These are phyloP conservation scores for Plebejus melissa DNA, from an alignment of 2,888 invertebrate genomes.

Conservation along the genomic window DNA sequence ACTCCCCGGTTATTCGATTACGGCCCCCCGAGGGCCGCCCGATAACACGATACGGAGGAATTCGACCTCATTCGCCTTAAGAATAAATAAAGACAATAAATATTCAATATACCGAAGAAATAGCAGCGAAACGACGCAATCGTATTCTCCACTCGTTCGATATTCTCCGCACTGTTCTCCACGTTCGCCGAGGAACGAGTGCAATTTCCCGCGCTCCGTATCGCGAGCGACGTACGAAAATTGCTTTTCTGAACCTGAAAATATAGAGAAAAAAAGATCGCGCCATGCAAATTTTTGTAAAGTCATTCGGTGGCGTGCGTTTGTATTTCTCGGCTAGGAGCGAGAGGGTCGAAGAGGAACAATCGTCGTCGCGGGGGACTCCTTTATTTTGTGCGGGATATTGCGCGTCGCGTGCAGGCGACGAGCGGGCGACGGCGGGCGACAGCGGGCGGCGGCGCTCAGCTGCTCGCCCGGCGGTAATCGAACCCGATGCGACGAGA, in stretches of 20 bases:
- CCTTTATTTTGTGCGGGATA: conserved; percentile 77
- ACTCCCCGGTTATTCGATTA: conserved; percentile 37
- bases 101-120: conserved; percentile 43
- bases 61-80: background rate
- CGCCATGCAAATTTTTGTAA: conserved; percentile 77
- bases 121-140: conserved; percentile 67
- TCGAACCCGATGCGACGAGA: conserved; percentile 20
- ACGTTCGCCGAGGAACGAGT: conserved; percentile 59
- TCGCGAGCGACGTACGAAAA: conserved; percentile 74
- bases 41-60: background rate
- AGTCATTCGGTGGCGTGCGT: conserved; percentile 77
- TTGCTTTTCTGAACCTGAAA: conserved; percentile 75
- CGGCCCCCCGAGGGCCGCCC: conserved; percentile 25
- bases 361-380: conserved; percentile 71
- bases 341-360: conserved; percentile 63
- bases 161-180: conserved; percentile 61
- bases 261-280: conserved; percentile 64
- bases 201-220: conserved; percentile 75
- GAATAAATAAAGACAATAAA: conserved; percentile 32
- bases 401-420: conserved; percentile 76
- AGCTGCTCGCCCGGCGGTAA: conserved; percentile 30
- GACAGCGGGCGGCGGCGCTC: conserved; percentile 44
- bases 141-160: conserved; percentile 59
- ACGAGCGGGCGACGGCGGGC: conserved; percentile 55
- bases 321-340: conserved; percentile 75